Percentiles rank a stretch among this genome's conserved stretches.
phyloP scores from a whole-genome alignment of 2,113 vertebrate species.

The Chaetodon auriga region DNA sequence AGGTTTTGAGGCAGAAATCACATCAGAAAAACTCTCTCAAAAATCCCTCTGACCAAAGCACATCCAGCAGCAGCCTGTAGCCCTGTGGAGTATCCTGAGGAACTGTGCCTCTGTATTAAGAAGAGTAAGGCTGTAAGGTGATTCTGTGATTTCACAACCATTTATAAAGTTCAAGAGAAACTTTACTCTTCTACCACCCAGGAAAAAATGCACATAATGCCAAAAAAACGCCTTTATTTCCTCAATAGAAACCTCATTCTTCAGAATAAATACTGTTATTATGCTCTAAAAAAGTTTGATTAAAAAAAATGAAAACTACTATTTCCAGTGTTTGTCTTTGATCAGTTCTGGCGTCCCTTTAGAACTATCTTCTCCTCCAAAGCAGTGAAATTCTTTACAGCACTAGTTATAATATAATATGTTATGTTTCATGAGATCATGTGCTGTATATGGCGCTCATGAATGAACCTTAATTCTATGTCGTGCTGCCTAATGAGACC shows the following conservation, averaged over 20 bases:
- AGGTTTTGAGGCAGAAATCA: background rate
- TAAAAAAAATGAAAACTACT: too few species aligned
- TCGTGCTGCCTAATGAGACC: background rate
- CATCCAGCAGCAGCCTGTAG: background rate
- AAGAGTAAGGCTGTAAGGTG: too few species aligned
- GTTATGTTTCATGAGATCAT: constrained; percentile 3
- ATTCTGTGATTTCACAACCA: too few species aligned
- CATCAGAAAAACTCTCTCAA: background rate
- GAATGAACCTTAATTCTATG: constrained; percentile 13
- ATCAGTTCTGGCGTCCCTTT: background rate
- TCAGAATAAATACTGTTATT: too few species aligned
- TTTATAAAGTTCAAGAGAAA: too few species aligned
- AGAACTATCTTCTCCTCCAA: background rate
- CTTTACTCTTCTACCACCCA: too few species aligned
- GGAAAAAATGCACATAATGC: too few species aligned
- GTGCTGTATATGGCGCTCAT: background rate
- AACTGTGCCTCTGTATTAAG: too few species aligned
- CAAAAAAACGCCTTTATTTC: background rate
- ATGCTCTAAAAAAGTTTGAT: too few species aligned
- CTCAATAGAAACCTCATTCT: background rate
- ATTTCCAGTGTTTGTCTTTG: too few species aligned
- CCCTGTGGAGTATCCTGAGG: background rate
- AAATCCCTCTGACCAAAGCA: background rate
- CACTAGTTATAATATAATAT: background rate
- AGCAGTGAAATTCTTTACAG: background rate